Base-by-base conservation (phyloP, 2,113 vertebrate species). In the Albula glossodonta region DNA sequence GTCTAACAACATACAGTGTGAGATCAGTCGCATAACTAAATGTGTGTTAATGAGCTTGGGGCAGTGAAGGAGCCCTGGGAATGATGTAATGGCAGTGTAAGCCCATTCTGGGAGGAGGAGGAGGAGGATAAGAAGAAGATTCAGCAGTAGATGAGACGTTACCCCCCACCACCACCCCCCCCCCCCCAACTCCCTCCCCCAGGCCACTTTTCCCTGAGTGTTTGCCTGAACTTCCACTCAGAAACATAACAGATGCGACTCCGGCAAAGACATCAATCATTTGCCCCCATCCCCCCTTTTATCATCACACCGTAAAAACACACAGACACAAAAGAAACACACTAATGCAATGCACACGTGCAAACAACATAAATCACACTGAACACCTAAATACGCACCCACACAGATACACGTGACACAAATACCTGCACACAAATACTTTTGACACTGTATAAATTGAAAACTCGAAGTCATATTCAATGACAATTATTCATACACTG, bases 171-270 rank as follows among this genome's bases (percentile, higher is more conserved):
- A n/a, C n/a, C n/a, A n/a, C n/a, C n/a, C 77, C 78, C 81, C 77
- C 78, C 81, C 84, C 51, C 86, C 87, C 66, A 51, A 13, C 56
- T 51, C 82, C 82, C 52, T 2, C 52, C 51, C 10, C 51, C 1
- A 13, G 10, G 13, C 48, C 41, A 15, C 52, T 51, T 57, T 78
- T 83, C 85, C 78, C 63, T 86, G 83, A 66, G 87, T 83, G 82
- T 48, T 87, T 80, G 81, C 79, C 85, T 77, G 86, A 80, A 91
- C 85, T 87, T 15, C 63, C 78, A 63, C 70, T 78, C 57, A 53
- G 52, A 66, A 52, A 74, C 86, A 85, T 49, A 81, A 51, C 86
- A 89, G 87, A 86, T 89, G 87, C 77, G 88, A 90, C 74, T 86
- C 82, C 57, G 31, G 80, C 53, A 66, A 87, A 78, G 82, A 53